Evolutionary conservation across 2,113 vertebrate genomes (phyloP), one percentile per base, ranked within the genome.

Genomic region (Aspiorhynchus laticeps): DNA sequence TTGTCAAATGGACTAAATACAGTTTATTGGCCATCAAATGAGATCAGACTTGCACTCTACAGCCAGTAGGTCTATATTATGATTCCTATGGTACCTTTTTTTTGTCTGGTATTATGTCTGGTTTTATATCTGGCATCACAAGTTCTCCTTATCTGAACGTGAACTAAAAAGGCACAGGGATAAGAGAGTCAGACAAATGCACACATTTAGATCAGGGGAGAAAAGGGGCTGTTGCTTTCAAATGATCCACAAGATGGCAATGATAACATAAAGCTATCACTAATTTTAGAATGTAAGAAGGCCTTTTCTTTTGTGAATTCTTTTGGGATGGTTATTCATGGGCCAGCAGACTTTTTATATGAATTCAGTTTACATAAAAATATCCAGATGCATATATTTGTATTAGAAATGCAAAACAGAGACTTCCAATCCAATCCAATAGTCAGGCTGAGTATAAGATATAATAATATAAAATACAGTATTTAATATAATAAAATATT

Each of bases 221-320:
- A 11, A 36, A 19, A 9, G 65, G 65, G 31, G 67, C 24, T 77
- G 75, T 51, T 77, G 43, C n/a, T 80, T 26, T 80, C 24, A 61
- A 26, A 63, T 61, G 33, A 38, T 61, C 78, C 78, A 80, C 53
- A 63, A 80, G 78, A 61, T 81, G 79, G 53, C 36, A 61, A 61
- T 80, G 21, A 80, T 14, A 61, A 26, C 33, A 33, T 63, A 79
- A 33, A 79, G 28, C 46, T 33, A 21, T 33, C 3, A 3, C 11
- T 74, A 28, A 53, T 78, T 12, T 12, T 56, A 24, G 5, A 24
- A 7, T 12, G 38, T 26, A n/a, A 71, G 17, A 21, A 71, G 67
- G 8, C 33, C 7, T 43, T 12, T 21, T 24, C 1, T n/a, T 74
- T 26, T 26, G 5, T 53, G 0, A 7, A 53, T 71, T 17, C 0